Evolutionary conservation across 92 coral and sea anemone genomes (phyloP), one percentile per base, ranked within the genome.

Genomic region (Parazoanthus atlanticus): DNA sequence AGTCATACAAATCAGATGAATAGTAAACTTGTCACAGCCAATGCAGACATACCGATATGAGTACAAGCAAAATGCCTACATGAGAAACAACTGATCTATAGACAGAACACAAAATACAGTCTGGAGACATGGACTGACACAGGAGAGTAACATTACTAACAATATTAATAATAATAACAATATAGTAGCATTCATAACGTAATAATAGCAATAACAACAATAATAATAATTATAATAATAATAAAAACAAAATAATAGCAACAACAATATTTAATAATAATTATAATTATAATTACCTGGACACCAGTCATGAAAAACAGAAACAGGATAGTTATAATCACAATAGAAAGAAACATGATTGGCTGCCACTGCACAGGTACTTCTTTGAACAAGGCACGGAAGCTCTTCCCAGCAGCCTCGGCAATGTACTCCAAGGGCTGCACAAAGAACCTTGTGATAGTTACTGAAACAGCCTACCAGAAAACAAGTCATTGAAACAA

Each of bases 341-440:
- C 66, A n/a, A 94, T 86, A 3, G 94, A 91, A 26, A 94, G 19
- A 76, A 97, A 93, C 92, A 97, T 88, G 26, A 94, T 41, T 46
- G 99, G 99, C 92, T 97, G 99, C 99, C 99, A 97, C 91, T 95
- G 97, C 15, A 91, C 58, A 16, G 99, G 99, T 17, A 97, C 92
- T 69, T 94, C 97, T 56, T 85, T 89, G 91, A 97, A 94, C 91
- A 97, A 85, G 12, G 96, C 97, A 34, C 94, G 94, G 76, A 97
- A 97, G 86, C 99, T 94, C 88, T 92, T 95, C 33, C 99, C 99
- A 61, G 86, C 64, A 16, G 99, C 97, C 49, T 95, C 98, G 5
- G 99, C 99, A 61, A 97, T 78, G 75, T 94, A 93, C 79, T 94
- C 98, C 71, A 97, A 85, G 25, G 99, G 99, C 77, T 95, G 92